Evolutionary conservation across 2,797 vertebrate genomes (phyloP).

Genomic region (Heterohyrax brucei): DNA sequence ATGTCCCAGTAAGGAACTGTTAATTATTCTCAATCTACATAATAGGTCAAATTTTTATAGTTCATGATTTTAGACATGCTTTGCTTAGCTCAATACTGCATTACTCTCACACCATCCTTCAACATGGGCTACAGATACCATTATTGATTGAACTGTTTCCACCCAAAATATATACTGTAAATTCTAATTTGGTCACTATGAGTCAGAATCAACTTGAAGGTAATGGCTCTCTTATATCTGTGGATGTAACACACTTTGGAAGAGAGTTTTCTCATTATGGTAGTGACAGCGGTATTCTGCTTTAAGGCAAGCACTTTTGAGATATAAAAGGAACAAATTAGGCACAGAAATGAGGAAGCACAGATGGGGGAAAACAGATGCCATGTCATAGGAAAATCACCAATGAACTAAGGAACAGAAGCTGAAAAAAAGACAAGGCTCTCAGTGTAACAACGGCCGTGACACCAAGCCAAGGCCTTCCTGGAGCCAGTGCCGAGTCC

Average conservation of each 20-base stretch:
- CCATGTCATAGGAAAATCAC: background rate
- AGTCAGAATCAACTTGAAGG: too few species aligned
- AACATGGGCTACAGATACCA: background rate
- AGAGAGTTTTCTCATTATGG: background rate
- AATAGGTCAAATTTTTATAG: background rate
- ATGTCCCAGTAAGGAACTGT: background rate
- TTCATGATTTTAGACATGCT: background rate
- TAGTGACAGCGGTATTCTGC: background rate
- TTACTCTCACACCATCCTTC: background rate
- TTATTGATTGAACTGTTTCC: background rate
- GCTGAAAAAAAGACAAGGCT: background rate
- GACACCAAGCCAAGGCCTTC: background rate
- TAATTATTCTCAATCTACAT: background rate
- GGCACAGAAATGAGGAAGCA: background rate
- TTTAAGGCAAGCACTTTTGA: background rate
- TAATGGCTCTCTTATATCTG: background rate
- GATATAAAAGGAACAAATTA: background rate
- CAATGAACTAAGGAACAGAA: background rate
- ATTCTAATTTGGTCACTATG: background rate
- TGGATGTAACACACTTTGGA: background rate
- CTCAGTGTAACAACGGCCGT: background rate
- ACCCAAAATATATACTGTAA: background rate
- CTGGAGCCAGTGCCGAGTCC: background rate
- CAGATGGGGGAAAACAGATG: background rate
- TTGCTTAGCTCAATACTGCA: background rate